Evolutionary conservation across 2,113 vertebrate species (phyloP).

Genomic region (Indicator maculatus): DNA sequence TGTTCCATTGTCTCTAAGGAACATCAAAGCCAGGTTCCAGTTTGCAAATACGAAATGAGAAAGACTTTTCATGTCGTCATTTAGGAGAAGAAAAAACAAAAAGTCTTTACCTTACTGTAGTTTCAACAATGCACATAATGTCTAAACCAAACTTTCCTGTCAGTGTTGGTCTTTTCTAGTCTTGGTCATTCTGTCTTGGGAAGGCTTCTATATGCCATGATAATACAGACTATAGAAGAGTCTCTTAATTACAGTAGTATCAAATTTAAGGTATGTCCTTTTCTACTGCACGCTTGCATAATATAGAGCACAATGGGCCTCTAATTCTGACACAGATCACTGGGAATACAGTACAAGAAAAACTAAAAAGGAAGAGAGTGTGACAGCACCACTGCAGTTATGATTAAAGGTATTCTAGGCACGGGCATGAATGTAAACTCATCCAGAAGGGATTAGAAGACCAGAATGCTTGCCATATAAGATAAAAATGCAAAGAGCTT

Average conservation of each 20-base stretch:
- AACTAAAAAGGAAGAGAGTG: neutral
- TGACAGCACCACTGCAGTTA: neutral
- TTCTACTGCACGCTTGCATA: neutral
- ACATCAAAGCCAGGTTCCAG: neutral
- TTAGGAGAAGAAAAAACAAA: neutral
- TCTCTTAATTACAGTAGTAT: neutral
- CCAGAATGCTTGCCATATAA: slow-evolving; percentile 39
- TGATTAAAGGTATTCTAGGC: neutral
- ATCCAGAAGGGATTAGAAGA: slow-evolving; percentile 11
- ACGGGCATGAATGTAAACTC: neutral
- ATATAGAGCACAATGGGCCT: neutral
- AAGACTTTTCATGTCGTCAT: neutral
- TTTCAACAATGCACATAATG: neutral
- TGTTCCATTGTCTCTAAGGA: neutral
- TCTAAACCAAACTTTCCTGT: neutral
- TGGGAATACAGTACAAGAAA: neutral
- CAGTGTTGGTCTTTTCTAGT: neutral
- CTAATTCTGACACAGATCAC: neutral
- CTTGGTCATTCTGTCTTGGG: neutral
- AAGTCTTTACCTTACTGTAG: neutral
- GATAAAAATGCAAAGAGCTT: slow-evolving; percentile 64
- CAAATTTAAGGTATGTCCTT: neutral
- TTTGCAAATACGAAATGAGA: neutral
- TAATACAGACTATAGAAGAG: neutral
- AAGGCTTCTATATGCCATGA: neutral